These are phyloP conservation scores for Dryobates pubescens DNA, from an alignment of 2,797 vertebrate species.

Conservation along the genomic window DNA sequence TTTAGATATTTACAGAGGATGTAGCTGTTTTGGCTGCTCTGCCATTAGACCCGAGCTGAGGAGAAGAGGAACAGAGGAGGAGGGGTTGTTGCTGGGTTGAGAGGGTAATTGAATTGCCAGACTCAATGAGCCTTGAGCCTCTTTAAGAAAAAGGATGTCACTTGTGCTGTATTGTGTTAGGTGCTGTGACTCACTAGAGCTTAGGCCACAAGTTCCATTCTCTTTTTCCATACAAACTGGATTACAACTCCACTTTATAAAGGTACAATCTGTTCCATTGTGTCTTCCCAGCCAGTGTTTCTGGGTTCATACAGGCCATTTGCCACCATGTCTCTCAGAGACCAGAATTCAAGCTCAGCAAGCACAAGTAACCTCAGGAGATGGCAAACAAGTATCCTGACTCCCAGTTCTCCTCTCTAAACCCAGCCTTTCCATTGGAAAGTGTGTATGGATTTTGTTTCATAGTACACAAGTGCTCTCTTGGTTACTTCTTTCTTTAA, in stretches of 20 bases:
- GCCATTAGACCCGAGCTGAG: slow-evolving; percentile 30
- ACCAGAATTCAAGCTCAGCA: slow-evolving; percentile 25
- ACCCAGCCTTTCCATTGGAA: not conserved
- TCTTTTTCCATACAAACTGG: slow-evolving; percentile 69
- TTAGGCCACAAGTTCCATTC: slow-evolving; percentile 64
- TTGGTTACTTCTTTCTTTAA: slow-evolving; percentile 12
- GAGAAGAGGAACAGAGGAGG: slow-evolving; percentile 16
- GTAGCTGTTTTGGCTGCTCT: slow-evolving; percentile 31
- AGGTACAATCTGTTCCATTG: slow-evolving; percentile 56
- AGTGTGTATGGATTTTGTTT: not conserved
- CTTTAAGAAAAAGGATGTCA: slow-evolving; percentile 66
- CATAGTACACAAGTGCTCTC: not conserved
- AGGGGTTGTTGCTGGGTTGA: slow-evolving; percentile 55
- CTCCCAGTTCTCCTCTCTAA: slow-evolving; percentile 14
- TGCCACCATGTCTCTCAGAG: slow-evolving; percentile 35
- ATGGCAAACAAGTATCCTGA: not conserved
- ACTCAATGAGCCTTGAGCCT: slow-evolving; percentile 65
- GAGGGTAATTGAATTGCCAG: slow-evolving; percentile 78
- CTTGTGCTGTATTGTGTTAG: slow-evolving; percentile 56
- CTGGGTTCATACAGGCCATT: not conserved
- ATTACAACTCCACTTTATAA: slow-evolving; percentile 69
- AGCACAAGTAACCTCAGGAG: slow-evolving; percentile 1
- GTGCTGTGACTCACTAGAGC: slow-evolving; percentile 54
- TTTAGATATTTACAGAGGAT: slow-evolving; percentile 64
- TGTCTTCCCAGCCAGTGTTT: slow-evolving; percentile 40